phyloP scores from a whole-genome alignment of 2,888 invertebrate species.

The Latheticus oryzae region DNA sequence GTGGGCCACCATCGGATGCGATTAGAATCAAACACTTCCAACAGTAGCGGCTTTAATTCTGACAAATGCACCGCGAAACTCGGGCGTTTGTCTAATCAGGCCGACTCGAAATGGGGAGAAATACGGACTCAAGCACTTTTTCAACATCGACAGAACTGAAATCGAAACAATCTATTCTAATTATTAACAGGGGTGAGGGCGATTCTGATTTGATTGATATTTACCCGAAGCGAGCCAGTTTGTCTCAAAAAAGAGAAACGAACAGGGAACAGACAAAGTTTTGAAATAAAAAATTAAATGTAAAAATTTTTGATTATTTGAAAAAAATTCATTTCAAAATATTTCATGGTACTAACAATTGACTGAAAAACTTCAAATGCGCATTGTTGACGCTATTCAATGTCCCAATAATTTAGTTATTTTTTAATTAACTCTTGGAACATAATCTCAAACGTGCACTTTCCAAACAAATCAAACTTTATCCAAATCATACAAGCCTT shows the following conservation, averaged over 20 bases:
- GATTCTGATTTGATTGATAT: conserved; percentile 23
- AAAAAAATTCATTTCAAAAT: too few species aligned
- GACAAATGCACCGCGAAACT: conserved; percentile 32
- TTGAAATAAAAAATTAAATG: too few species aligned
- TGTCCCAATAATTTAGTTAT: too few species aligned
- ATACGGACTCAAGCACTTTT: conserved; percentile 7
- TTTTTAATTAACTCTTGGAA: too few species aligned
- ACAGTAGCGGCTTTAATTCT: conserved; percentile 29
- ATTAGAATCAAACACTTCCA: conserved; percentile 33
- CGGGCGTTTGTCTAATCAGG: conserved; percentile 25
- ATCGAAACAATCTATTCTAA: conserved; percentile 20
- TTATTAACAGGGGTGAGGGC: conserved; percentile 18
- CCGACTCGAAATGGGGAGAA: neutral
- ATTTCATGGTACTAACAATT: too few species aligned
- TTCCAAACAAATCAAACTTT: conserved; percentile 9
- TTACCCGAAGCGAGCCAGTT: neutral
- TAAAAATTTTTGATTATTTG: too few species aligned
- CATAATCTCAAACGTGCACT: conserved; percentile 10
- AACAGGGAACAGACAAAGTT: neutral
- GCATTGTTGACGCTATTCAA: too few species aligned
- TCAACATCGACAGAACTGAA: conserved; percentile 23
- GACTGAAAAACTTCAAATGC: too few species aligned
- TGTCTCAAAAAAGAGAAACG: conserved; percentile 1
- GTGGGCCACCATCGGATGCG: conserved; percentile 23
- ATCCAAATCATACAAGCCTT: conserved; percentile 11